phyloP scores from a whole-genome alignment of 2,888 invertebrate genomes.

The Baccha elongata region DNA sequence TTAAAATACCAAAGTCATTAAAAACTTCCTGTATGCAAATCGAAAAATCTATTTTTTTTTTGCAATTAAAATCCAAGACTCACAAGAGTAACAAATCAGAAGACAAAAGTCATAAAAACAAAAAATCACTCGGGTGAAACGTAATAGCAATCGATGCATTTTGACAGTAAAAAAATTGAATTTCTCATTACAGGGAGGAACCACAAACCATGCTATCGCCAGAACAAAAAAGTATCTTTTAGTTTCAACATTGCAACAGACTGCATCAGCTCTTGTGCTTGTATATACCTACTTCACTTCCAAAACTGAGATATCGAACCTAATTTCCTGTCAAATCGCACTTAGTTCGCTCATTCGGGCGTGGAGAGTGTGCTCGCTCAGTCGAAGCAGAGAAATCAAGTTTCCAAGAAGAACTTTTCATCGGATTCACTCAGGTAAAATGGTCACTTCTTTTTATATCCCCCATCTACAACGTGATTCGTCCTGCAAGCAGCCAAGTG shows the following conservation, averaged over 20 bases:
- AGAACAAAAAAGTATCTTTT: not conserved
- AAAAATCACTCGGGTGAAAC: slow-evolving; percentile 29
- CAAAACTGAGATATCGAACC: slow-evolving; percentile 63
- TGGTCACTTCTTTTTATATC: slow-evolving; percentile 17
- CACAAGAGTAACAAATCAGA: slow-evolving; percentile 29
- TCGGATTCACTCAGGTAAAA: slow-evolving; percentile 65
- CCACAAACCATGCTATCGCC: too few species aligned
- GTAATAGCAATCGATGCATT: slow-evolving; percentile 45
- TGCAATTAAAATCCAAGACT: slow-evolving; percentile 57
- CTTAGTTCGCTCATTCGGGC: slow-evolving; percentile 68
- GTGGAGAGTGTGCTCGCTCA: slow-evolving; percentile 65
- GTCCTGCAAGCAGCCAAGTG: slow-evolving; percentile 34
- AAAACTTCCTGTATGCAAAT: slow-evolving; percentile 45
- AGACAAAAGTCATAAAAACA: slow-evolving; percentile 43
- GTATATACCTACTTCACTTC: slow-evolving; percentile 4
- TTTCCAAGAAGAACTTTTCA: slow-evolving; percentile 62
- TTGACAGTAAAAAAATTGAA: slow-evolving; percentile 29
- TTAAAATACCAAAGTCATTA: slow-evolving; percentile 31
- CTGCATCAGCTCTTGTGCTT: slow-evolving; percentile 19
- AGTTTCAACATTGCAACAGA: slow-evolving; percentile 16
- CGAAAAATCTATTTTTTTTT: too few species aligned
- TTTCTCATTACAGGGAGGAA: slow-evolving; percentile 29
- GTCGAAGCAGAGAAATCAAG: slow-evolving; percentile 65
- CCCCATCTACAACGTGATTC: not conserved
- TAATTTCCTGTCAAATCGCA: slow-evolving; percentile 73